Evolutionary conservation across 2,888 invertebrate genomes (phyloP).

Genomic region (Macrosiphum euphorbiae): DNA sequence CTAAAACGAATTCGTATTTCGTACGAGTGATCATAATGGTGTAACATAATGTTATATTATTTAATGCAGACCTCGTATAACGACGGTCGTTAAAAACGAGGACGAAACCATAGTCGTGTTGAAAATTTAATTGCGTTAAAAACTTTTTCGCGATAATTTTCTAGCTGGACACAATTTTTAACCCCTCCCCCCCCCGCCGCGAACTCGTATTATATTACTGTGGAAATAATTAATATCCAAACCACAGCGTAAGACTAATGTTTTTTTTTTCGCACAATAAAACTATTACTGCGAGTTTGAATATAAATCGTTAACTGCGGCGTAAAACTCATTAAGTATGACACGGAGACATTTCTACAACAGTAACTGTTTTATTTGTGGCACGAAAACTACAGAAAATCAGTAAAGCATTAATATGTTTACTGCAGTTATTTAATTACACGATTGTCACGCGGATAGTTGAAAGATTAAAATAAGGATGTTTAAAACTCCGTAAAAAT

Average conservation of each 20-base stretch:
- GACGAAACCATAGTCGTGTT: not conserved
- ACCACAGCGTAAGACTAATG: conserved; percentile 1
- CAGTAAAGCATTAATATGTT: not conserved
- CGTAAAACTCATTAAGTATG: conserved; percentile 34
- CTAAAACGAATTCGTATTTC: not conserved
- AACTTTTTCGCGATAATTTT: conserved; percentile 6
- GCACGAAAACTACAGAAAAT: not conserved
- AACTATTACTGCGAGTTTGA: conserved; percentile 17
- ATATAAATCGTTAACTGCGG: conserved; percentile 16
- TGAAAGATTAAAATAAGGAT: not conserved
- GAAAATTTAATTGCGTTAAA: not conserved
- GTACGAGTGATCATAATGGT: not conserved
- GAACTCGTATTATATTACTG: not conserved
- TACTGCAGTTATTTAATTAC: not conserved
- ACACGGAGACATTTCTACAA: not conserved
- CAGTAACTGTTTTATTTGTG: not conserved
- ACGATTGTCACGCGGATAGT: not conserved
- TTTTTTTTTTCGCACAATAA: not conserved
- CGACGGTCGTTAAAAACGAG: not conserved
- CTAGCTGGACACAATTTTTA: not conserved
- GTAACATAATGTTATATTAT: not conserved
- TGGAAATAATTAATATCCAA: not conserved
- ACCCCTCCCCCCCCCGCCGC: not conserved
- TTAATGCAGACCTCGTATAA: not conserved
- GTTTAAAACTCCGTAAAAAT: too few species aligned